Evolutionary conservation across 1,140 invertebrate species (phyloP).

Genomic region (Globodera rostochiensis): DNA sequence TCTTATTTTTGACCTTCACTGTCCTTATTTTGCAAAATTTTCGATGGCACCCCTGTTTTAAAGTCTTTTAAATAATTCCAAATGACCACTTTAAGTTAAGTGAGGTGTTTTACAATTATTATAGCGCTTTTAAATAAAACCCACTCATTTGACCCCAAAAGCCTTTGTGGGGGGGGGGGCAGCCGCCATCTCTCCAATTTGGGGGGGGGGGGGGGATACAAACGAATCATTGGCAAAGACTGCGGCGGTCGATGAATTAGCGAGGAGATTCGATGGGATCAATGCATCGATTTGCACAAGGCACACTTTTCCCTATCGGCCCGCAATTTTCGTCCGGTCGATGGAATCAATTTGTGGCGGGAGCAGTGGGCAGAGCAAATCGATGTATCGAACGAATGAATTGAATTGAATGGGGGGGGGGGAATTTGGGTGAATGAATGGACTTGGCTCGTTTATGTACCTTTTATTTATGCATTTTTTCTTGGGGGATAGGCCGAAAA

Average conservation of each 20-base stretch:
- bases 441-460: background rate
- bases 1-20: no score
- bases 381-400: constrained; percentile 8
- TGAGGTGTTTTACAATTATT: no score
- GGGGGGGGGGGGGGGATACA: background rate
- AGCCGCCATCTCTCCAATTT: no score
- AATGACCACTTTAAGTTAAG: no score
- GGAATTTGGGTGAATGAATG: background rate
- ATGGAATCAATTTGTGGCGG: background rate
- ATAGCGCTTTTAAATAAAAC: no score
- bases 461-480: no score
- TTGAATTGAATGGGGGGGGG: background rate
- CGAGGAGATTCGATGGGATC: background rate
- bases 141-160: background rate
- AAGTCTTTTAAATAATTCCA: no score
- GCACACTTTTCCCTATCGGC: background rate
- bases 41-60: no score
- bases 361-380: background rate
- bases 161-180: background rate
- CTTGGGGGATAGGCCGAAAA: no score
- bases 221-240: background rate
- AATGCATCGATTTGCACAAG: background rate
- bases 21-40: no score
- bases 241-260: background rate
- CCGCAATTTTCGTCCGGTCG: background rate